Percentiles rank a stretch among this genome's conserved stretches.
Conservation (phyloP, 1,140 invertebrate species). For the Drosophila teissieri region DNA sequence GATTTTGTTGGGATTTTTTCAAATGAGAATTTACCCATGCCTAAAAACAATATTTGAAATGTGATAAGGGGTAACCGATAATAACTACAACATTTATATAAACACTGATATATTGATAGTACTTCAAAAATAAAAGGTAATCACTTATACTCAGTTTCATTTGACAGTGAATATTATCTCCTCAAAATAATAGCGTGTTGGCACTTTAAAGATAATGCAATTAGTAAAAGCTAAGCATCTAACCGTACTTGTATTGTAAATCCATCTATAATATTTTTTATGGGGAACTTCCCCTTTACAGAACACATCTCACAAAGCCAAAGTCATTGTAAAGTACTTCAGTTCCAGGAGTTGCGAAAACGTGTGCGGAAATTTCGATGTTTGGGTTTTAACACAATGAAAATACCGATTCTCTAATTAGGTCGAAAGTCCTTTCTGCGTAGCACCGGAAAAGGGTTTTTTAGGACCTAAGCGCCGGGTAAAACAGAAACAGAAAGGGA, state of each 20-base stretch:
- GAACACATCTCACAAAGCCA: slow-evolving; percentile 1
- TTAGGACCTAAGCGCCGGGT: slow-evolving; percentile 76
- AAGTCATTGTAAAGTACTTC: slow-evolving; percentile 57
- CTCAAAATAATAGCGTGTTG: neutral
- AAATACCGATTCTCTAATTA: slow-evolving; percentile 81
- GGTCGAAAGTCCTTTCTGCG: slow-evolving; percentile 58
- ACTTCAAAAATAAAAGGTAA: slow-evolving; percentile 7
- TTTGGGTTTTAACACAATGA: slow-evolving; percentile 83
- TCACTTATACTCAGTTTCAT: neutral
- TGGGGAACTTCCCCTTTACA: slow-evolving; percentile 24
- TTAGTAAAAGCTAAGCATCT: neutral
- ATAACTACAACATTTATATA: neutral
- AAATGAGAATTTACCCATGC: too few species aligned
- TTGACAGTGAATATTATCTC: slow-evolving; percentile 7
- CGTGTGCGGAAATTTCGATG: slow-evolving; percentile 67
- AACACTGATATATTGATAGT: neutral
- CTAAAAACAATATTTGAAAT: too few species aligned
- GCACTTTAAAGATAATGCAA: slow-evolving; percentile 25
- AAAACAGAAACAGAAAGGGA: slow-evolving; percentile 43
- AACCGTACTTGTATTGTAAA: neutral
- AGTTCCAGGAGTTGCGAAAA: slow-evolving; percentile 41
- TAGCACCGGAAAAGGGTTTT: slow-evolving; percentile 78
- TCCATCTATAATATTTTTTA: slow-evolving; percentile 2
- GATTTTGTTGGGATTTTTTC: neutral
- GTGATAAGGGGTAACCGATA: too few species aligned